Conservation (phyloP, 2,797 vertebrate species). For the Pyrrhura leucotis region DNA sequence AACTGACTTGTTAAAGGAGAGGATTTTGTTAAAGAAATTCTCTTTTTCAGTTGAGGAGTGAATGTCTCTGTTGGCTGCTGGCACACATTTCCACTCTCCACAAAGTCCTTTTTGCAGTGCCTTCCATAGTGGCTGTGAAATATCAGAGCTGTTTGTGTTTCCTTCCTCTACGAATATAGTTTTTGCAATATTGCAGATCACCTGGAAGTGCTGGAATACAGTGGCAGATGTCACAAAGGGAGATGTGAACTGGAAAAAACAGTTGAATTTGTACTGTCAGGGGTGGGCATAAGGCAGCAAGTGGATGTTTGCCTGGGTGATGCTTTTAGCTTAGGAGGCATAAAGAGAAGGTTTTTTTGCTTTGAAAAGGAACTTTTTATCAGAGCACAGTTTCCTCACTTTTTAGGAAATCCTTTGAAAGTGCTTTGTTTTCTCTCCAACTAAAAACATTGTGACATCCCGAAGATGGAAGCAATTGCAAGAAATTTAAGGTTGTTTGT, state of each 20-base stretch:
- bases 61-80: accelerated
- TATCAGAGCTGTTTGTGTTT: neutral
- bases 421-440: neutral
- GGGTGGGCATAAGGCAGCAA: neutral
- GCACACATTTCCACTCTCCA: accelerated
- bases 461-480: neutral
- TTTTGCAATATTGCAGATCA: neutral
- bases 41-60: accelerated
- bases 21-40: neutral
- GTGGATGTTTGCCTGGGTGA: neutral
- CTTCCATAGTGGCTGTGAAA: neutral
- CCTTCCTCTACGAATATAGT: neutral
- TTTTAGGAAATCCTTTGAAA: neutral
- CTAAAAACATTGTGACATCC: neutral
- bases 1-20: neutral
- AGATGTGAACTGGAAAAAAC: neutral
- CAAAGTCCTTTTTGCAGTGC: neutral
- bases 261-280: neutral
- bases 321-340: neutral
- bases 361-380: neutral
- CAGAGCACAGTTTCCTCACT: neutral
- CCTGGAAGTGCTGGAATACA: neutral
- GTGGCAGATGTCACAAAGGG: neutral
- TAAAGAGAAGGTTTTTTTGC: neutral
- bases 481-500: neutral